Percentiles rank a stretch among this genome's conserved stretches.
phyloP scores from a whole-genome alignment of 2,888 invertebrate genomes.

The Pseudoips prasinana region DNA sequence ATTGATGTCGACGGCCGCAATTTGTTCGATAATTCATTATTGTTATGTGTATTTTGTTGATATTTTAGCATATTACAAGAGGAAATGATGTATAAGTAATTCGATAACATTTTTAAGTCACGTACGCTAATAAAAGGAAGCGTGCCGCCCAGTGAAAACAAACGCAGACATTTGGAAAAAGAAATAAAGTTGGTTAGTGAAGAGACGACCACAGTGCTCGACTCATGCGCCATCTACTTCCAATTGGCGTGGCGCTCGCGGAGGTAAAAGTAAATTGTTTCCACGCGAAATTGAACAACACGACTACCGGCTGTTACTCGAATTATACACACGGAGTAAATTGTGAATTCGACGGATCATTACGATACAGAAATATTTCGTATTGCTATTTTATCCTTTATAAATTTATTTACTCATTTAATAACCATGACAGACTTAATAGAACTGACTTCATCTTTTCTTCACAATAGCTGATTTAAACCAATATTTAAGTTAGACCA shows the following conservation, averaged over 20 bases:
- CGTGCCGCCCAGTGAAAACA: conserved; percentile 32
- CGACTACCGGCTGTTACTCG: conserved; percentile 27
- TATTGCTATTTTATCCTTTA: no score
- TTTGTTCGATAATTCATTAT: conserved; percentile 33
- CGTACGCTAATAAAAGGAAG: conserved; percentile 36
- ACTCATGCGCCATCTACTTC: conserved; percentile 69
- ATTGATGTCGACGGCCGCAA: conserved; percentile 44
- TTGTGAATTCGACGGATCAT: conserved; percentile 25
- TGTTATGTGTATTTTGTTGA: conserved; percentile 20
- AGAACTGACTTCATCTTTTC: no score
- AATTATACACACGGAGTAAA: conserved; percentile 25
- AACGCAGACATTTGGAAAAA: conserved; percentile 49
- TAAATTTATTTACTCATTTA: no score
- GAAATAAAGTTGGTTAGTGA: conserved; percentile 52
- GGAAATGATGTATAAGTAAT: conserved; percentile 20
- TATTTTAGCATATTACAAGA: conserved; percentile 23
- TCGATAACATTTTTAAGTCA: conserved; percentile 25
- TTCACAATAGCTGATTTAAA: no score
- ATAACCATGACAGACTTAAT: no score
- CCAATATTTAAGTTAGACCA: no score
- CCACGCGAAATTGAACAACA: conserved; percentile 45
- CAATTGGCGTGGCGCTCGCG: conserved; percentile 70
- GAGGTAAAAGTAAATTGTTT: conserved; percentile 62
- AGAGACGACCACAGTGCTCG: conserved; percentile 70
- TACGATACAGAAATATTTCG: no score